Base-by-base conservation (phyloP, 1,140 invertebrate species). In the Pachypsylla venusta region DNA sequence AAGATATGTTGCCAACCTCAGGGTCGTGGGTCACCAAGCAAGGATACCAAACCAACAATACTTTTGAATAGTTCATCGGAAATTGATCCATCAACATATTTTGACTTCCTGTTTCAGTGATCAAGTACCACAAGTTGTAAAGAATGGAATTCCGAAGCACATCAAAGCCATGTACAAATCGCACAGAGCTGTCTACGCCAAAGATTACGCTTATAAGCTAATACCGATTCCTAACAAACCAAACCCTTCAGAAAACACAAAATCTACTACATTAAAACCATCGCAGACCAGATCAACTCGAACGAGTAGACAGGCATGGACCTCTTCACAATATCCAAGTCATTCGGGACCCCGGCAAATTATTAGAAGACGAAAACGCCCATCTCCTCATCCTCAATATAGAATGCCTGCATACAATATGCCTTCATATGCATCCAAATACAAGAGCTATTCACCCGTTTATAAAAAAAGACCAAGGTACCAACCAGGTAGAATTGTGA, bases 121-220 rank as follows among this genome's bases (percentile, higher is more conserved):
- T 22, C 16, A 48, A n/a, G 42, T 48, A n/a, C 42, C 42, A 5
- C 42, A 48, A 19, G 42, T 48, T 48, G 42, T 19, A n/a, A 48
- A 48, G 22, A n/a, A 48, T 48, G 42, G n/a, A n/a, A 48, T 48
- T n/a, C 42, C 42, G 22, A 48, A 48, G 16, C 42, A 48, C 42
- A 48, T 48, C 42, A 48, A 48, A n/a, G 42, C 42, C 7, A 48
- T 48, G 42, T 48, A 48, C 42, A 48, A 48, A 48, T n/a, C 42
- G 42, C 7, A 48, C 42, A 48, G 22, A n/a, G 42, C 42, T n/a
- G 22, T n/a, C 42, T 48, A 48, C 42, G 42, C 42, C 42, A 48
- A 48, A 48, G 42, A 48, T 19, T 48, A 48, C 42, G 42, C 7
- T 22, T 48, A 48, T 22, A 48, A 48, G 42, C 42, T 48, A 22